Conservation (phyloP, 2,888 invertebrate species). For the Microplitis manilae region DNA sequence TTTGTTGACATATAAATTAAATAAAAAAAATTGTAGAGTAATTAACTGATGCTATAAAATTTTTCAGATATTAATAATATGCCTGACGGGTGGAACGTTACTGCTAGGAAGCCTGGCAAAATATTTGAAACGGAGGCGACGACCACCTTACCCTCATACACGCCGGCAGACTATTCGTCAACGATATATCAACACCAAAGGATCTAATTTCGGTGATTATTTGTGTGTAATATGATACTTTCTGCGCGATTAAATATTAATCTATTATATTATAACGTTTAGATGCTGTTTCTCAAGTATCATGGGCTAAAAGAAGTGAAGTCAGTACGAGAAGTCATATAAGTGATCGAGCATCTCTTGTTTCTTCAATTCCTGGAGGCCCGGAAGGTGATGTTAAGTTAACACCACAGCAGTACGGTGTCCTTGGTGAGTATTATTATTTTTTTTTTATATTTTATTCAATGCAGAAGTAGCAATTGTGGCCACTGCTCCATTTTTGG, state of each 20-base stretch:
- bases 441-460: slow-evolving; percentile 9
- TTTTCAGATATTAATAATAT: slow-evolving; percentile 79
- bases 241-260: neutral
- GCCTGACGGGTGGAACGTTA: slow-evolving; percentile 84
- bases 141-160: slow-evolving; percentile 64
- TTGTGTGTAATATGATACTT: slow-evolving; percentile 4
- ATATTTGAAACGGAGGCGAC: slow-evolving; percentile 80
- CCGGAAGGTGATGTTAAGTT: slow-evolving; percentile 78
- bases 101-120: slow-evolving; percentile 88
- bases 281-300: slow-evolving; percentile 68
- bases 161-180: slow-evolving; percentile 62
- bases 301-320: slow-evolving; percentile 68
- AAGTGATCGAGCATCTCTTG: slow-evolving; percentile 67
- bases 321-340: slow-evolving; percentile 67
- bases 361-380: slow-evolving; percentile 67
- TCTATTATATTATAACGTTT: slow-evolving; percentile 1
- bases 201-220: slow-evolving; percentile 67
- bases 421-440: slow-evolving; percentile 83
- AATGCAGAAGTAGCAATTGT: neutral
- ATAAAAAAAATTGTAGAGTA: slow-evolving; percentile 15
- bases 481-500: no score
- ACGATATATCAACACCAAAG: slow-evolving; percentile 62
- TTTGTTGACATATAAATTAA: slow-evolving; percentile 24
- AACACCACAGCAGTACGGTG: slow-evolving; percentile 90
- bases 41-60: neutral